Conservation (phyloP, 2,797 vertebrate genomes). For the Lacerta viridis region DNA sequence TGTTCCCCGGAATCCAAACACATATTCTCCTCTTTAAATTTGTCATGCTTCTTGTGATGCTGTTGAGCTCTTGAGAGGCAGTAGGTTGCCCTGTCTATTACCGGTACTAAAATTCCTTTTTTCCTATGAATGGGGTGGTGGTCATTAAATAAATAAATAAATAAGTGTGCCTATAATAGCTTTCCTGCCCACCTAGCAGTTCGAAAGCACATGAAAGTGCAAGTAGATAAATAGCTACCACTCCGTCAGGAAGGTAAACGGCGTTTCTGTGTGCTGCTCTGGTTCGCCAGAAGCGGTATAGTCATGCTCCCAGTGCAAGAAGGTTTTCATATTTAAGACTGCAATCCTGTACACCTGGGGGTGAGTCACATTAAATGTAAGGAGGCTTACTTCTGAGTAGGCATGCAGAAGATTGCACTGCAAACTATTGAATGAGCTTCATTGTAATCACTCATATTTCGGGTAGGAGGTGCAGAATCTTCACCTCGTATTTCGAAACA, state of each 20-base stretch:
- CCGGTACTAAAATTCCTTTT: neutral
- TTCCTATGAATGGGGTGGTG: neutral
- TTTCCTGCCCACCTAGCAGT: neutral
- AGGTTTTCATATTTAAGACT: neutral
- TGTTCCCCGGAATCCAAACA: too few species aligned
- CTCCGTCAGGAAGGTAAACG: too few species aligned
- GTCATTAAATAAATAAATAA: too few species aligned
- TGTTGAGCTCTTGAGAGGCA: neutral
- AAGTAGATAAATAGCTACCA: too few species aligned
- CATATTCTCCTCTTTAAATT: neutral
- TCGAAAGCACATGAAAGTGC: too few species aligned
- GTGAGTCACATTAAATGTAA: too few species aligned
- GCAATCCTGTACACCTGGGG: too few species aligned
- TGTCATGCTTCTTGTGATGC: neutral
- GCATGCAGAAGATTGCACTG: neutral
- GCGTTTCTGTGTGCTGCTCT: too few species aligned
- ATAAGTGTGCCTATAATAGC: neutral
- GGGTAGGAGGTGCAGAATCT: too few species aligned
- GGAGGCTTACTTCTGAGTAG: too few species aligned
- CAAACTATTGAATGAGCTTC: neutral
- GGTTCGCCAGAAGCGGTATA: too few species aligned
- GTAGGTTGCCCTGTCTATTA: neutral
- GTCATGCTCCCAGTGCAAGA: neutral
- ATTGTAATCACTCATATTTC: neutral
- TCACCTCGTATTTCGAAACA: neutral